Evolutionary conservation across 2,113 vertebrate genomes (phyloP).

Genomic region (Trematomus loennbergii): DNA sequence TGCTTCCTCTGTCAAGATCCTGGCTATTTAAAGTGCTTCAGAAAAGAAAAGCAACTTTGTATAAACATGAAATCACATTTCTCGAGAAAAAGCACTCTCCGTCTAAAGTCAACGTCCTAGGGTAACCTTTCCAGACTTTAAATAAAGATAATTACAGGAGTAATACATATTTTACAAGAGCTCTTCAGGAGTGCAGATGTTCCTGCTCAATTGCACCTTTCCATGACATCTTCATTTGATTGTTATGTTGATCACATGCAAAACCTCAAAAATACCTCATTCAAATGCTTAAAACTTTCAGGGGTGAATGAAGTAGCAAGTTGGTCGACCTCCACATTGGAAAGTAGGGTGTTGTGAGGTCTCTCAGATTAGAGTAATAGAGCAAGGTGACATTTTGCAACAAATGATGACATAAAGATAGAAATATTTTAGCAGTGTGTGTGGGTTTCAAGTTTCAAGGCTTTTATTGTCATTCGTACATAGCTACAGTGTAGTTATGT

Average conservation of each 20-base stretch:
- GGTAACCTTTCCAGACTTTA: conserved; percentile 31
- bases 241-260: background rate
- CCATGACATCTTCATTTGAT: background rate
- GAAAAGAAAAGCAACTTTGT: no score
- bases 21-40: background rate
- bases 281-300: background rate
- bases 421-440: no score
- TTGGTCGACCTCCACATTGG: conserved; percentile 8
- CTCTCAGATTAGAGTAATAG: no score
- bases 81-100: background rate
- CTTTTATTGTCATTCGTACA: no score
- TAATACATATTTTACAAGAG: background rate
- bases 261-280: background rate
- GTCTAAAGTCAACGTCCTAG: background rate
- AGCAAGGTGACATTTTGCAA: no score
- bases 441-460: no score
- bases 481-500: no score
- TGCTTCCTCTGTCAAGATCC: background rate
- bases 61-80: background rate
- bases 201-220: background rate
- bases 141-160: conserved; percentile 1
- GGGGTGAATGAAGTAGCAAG: conserved; percentile 4
- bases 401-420: no score
- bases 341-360: background rate
- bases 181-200: background rate